Percentiles rank a stretch among this genome's conserved stretches.
These are phyloP conservation scores for Microctonus aethiopoides DNA, from an alignment of 2,888 invertebrate genomes.

Conservation along the genomic window DNA sequence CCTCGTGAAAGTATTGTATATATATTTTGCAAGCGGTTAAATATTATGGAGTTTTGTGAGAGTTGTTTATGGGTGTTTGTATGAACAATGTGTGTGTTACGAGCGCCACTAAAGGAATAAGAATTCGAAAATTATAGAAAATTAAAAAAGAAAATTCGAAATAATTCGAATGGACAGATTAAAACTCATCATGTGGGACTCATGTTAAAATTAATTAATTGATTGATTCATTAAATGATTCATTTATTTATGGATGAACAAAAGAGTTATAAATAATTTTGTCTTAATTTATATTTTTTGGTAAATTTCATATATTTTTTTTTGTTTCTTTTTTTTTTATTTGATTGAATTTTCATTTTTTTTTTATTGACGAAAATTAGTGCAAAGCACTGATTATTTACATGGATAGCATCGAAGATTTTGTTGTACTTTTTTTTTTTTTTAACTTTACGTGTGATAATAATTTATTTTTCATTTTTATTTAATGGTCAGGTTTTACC, in stretches of 20 bases:
- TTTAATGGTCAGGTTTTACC: constrained; percentile 26
- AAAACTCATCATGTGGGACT: neutral
- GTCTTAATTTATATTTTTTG: neutral
- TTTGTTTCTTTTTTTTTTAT: constrained; percentile 15
- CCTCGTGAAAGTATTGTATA: constrained; percentile 57
- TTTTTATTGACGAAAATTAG: neutral
- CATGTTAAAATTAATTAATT: neutral
- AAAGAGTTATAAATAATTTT: too few relatives aligned
- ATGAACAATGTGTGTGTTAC: constrained; percentile 1
- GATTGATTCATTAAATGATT: too few relatives aligned
- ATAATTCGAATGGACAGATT: neutral
- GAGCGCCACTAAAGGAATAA: constrained; percentile 9
- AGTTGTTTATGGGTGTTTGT: neutral
- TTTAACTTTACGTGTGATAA: constrained; percentile 25
- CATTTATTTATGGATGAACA: too few relatives aligned
- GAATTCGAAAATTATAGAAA: constrained; percentile 1
- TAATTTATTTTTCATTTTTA: constrained; percentile 30
- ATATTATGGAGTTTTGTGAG: constrained; percentile 8
- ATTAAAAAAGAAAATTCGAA: neutral
- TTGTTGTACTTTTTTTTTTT: constrained; percentile 18
- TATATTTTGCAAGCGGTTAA: constrained; percentile 48
- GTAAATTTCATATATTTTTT: constrained; percentile 24
- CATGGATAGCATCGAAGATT: constrained; percentile 18
- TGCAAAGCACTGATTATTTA: constrained; percentile 22
- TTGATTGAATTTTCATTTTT: neutral